phyloP scores from a whole-genome alignment of 2,797 vertebrate species.

The Erithacus rubecula region DNA sequence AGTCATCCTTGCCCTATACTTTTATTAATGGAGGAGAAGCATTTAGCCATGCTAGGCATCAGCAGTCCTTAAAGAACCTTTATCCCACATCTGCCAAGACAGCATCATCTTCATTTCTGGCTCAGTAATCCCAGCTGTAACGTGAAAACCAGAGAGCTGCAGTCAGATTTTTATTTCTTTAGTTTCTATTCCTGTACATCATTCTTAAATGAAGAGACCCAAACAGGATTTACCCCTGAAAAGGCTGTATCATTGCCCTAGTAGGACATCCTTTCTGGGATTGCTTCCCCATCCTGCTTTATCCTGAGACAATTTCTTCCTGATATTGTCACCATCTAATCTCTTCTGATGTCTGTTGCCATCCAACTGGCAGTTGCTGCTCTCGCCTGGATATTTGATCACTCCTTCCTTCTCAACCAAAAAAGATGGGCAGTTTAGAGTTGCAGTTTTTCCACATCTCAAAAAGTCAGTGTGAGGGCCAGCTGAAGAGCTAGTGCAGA shows the following conservation, averaged over 20 bases:
- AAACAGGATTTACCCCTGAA: neutral
- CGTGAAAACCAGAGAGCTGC: neutral
- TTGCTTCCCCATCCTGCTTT: neutral
- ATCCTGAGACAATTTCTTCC: neutral
- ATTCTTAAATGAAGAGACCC: neutral
- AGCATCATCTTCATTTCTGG: neutral
- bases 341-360: neutral
- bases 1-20: neutral
- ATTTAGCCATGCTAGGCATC: neutral
- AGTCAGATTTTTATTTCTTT: neutral
- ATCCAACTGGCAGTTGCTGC: neutral
- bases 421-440: neutral
- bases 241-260: neutral
- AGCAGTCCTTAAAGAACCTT: conserved; percentile 31
- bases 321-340: neutral
- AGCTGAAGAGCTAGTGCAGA: neutral
- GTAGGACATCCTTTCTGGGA: neutral
- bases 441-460: neutral
- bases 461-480: neutral
- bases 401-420: neutral
- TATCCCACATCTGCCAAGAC: neutral
- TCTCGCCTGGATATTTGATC: neutral
- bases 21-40: neutral
- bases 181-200: neutral
- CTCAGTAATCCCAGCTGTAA: neutral